Evolutionary conservation across 2,888 invertebrate species (phyloP), one percentile per base, ranked within the genome.

Genomic region (Perizoma affinitatum): DNA sequence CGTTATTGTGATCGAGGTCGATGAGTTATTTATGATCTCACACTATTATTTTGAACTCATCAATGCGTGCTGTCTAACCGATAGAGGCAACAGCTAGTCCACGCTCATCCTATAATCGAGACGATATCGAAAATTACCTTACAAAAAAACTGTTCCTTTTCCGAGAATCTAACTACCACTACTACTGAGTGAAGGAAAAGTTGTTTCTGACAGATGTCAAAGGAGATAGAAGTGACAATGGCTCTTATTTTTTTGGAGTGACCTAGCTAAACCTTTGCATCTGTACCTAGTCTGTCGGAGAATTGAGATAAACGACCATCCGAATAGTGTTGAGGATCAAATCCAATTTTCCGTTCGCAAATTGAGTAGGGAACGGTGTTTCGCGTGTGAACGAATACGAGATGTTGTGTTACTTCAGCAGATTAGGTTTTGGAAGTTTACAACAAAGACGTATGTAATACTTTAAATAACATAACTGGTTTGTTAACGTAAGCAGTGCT

Each of bases 301-400:
- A 83, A 87, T 87, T 84, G 85, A 87, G 86, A 87, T 84, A 87
- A 87, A 87, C 81, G 86, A 84, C 78, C 78, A 70, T 74, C 71
- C 74, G 77, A 83, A 82, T 83, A 83, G 86, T 83, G 83, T 84
- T 82, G 83, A 80, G 83, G 82, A 81, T 81, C 82, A 80, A 84
- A 85, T 83, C 82, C 82, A 84, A 86, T 86, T 85, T 85, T 78
- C 77, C 75, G 79, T 71, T 81, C 74, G 79, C 78, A 83, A 83
- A 84, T 84, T 83, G 83, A 84, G 83, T 78, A 84, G 81, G 80
- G 80, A 78, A 75, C 69, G 71, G 68, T 72, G 78, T 75, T 70
- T 69, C 73, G 72, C 68, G 70, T 73, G 70, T 74, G 73, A 76
- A 71, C 67, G 69, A 67, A 70, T 72, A 69, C 65, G 68, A 65